Evolutionary conservation across 2,113 vertebrate species (phyloP).

Genomic region (Aldabrachelys gigantea): DNA sequence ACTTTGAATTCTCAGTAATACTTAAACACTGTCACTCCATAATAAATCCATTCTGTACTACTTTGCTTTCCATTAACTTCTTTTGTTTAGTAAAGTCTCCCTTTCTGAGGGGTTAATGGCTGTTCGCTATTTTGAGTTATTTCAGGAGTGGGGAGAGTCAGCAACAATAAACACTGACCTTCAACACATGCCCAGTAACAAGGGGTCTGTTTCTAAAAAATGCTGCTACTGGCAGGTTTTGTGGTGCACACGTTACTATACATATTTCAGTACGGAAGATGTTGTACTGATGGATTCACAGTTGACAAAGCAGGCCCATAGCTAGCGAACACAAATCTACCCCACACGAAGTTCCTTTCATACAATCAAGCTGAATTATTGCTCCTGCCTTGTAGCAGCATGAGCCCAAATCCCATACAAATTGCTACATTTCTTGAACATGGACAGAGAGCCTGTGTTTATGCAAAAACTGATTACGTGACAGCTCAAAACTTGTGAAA

Average conservation of each 20-base stretch:
- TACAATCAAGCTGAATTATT: neutral
- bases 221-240: neutral
- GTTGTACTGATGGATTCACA: too few relatives aligned
- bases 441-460: neutral
- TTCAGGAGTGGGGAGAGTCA: neutral
- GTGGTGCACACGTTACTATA: neutral
- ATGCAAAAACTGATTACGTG: neutral
- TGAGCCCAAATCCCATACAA: neutral
- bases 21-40: neutral
- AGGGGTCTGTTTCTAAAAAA: neutral
- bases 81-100: neutral
- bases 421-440: neutral
- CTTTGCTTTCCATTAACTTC: neutral
- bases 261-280: neutral
- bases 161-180: neutral
- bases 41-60: conserved; percentile 11
- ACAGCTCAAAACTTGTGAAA: neutral
- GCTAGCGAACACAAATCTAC: neutral
- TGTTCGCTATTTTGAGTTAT: neutral
- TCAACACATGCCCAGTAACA: neutral
- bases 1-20: neutral
- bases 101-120: neutral
- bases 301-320: neutral
- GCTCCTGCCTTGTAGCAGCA: neutral
- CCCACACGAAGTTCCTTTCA: neutral